Base-by-base conservation (phyloP, 2,888 invertebrate genomes). In the Cosmorhoe ocellata region DNA sequence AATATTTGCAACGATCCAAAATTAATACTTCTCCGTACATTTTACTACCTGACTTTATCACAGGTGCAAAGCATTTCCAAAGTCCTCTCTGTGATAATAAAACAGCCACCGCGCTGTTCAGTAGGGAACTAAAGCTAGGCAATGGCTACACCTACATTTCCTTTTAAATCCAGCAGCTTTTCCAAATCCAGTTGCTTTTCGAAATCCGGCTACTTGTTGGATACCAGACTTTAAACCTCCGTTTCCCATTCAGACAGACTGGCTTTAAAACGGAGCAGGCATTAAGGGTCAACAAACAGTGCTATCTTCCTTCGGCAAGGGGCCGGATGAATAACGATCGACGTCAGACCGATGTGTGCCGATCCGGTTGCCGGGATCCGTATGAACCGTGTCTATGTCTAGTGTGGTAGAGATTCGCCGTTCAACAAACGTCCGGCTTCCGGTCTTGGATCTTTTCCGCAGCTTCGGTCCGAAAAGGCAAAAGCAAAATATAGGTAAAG, bases 331-430 rank as follows among this genome's bases (percentile, higher is more conserved):
- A 78, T 90, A 88, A 91, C 90, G 89, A 83, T 68, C 76, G 77
- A 67, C 81, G 89, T 90, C 90, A 90, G 66, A 69, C 71, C 88
- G 89, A 90, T 89, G 90, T 89, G 89, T 84, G 89, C 84, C 81
- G 79, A 72, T 69, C 74, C 76, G 74, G 66, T 67, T 59, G 68
- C 67, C 65, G 66, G 63, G 63, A 55, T 57, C 67, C 67, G 68
- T 50, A 42, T 37, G 49, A 36, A 44, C 34, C 40, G 43, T 10
- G 24, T 7, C 32, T 38, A 44, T 8, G 24, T 7, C 32, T 38
- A 44, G 47, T 43, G 41, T 36, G 37, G 47, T 32, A 45, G 47
- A 10, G 11, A 30, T 18, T 27, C 11, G 34, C 28, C 22, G n/a
- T 38, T 38, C 24, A 18, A 18, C 40, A 26, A 31, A 31, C 30